These are phyloP conservation scores for Chouioia cunea DNA, from an alignment of 2,888 invertebrate genomes.

Conservation along the genomic window DNA sequence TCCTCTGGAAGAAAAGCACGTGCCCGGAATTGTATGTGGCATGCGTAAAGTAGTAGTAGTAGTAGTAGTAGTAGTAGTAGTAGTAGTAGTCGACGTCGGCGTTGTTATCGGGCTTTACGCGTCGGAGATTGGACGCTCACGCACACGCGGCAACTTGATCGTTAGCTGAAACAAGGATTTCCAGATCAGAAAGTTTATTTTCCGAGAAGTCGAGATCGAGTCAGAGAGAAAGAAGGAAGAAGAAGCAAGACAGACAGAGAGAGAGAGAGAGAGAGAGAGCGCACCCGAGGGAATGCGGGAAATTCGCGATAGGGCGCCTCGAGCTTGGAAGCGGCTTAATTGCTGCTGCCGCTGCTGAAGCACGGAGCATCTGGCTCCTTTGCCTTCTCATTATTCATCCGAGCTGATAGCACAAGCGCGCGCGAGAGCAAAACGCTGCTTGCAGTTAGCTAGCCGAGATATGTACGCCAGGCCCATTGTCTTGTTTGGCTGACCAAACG, in stretches of 20 bases:
- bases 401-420: slow-evolving; percentile 55
- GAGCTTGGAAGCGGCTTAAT: slow-evolving; percentile 9
- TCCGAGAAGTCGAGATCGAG: too few species aligned
- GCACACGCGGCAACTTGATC: too few species aligned
- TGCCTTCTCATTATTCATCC: slow-evolving; percentile 61
- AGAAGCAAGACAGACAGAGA: too few species aligned
- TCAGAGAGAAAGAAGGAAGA: too few species aligned
- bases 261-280: not conserved
- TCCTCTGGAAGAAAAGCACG: slow-evolving; percentile 41
- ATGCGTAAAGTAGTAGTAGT: not conserved
- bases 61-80: not conserved
- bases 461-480: too few species aligned
- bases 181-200: too few species aligned
- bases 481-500: too few species aligned
- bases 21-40: slow-evolving; percentile 27
- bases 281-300: slow-evolving; percentile 36
- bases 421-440: slow-evolving; percentile 7
- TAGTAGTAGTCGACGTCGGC: not conserved
- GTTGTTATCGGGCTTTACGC: slow-evolving; percentile 12
- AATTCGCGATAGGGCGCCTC: slow-evolving; percentile 25
- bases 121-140: slow-evolving; percentile 21
- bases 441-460: too few species aligned
- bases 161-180: too few species aligned
- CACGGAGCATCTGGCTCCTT: slow-evolving; percentile 50
- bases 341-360: not conserved